Percentiles rank a stretch among this genome's conserved stretches.
Conservation (phyloP, 2,797 vertebrate genomes). For the Syngnathus acus region DNA sequence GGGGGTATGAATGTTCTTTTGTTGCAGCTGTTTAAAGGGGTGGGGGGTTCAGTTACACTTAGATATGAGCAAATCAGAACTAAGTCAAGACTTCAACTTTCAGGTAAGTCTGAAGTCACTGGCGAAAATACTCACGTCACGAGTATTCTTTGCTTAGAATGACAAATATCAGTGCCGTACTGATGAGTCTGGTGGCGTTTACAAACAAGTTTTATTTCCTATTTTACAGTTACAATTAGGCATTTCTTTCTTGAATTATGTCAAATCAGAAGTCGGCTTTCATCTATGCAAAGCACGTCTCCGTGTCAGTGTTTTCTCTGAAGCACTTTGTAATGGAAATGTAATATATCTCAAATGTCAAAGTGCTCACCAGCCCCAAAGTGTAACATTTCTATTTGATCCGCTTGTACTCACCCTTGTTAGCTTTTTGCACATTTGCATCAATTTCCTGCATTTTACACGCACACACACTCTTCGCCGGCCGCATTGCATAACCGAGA, state of each 20-base stretch:
- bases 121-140: no score
- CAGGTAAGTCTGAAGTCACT: background rate
- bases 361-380: background rate
- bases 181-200: no score
- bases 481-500: constrained; percentile 11
- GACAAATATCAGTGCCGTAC: no score
- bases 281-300: background rate
- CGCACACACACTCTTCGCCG: background rate
- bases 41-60: background rate
- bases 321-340: background rate
- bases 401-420: background rate
- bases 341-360: background rate
- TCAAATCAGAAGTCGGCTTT: background rate
- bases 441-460: background rate
- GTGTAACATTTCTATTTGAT: background rate
- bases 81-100: background rate
- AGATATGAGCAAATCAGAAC: background rate
- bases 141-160: no score
- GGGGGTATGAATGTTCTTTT: background rate
- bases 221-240: background rate
- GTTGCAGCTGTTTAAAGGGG: background rate
- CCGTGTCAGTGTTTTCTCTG: background rate
- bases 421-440: background rate
- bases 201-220: background rate
- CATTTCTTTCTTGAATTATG: background rate